Evolutionary conservation across 2,888 invertebrate genomes (phyloP).

Genomic region (Cantharis rufa): DNA sequence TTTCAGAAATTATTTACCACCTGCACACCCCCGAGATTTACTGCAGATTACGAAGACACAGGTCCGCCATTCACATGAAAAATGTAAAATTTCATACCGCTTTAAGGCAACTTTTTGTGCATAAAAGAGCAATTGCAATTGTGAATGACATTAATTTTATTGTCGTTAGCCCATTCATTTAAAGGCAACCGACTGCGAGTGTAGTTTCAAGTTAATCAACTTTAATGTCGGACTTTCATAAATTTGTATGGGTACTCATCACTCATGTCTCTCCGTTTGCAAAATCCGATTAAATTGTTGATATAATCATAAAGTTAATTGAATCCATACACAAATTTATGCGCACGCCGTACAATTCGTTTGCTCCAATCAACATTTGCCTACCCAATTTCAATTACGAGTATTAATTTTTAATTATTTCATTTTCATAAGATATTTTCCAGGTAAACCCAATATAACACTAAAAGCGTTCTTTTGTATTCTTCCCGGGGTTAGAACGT

Average conservation of each 20-base stretch:
- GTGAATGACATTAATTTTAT: background rate
- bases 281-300: slow-evolving; percentile 25
- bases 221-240: slow-evolving; percentile 11
- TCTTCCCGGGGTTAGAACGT: background rate
- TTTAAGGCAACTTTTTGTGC: background rate
- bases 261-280: slow-evolving; percentile 16
- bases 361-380: background rate
- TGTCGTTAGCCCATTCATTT: background rate
- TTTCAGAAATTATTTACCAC: slow-evolving; percentile 5
- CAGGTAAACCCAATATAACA: background rate
- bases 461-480: background rate
- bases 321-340: slow-evolving; percentile 12
- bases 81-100: background rate
- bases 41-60: background rate
- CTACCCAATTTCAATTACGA: background rate
- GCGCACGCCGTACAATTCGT: background rate
- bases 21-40: background rate
- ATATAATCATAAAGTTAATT: slow-evolving; percentile 23
- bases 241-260: slow-evolving; percentile 23
- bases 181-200: background rate
- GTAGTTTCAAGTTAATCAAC: background rate
- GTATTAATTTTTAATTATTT: background rate
- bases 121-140: background rate
- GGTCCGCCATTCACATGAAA: background rate
- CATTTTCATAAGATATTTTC: background rate